Evolutionary conservation across 1,140 invertebrate genomes (phyloP).

Genomic region (Acromyrmex charruanus): DNA sequence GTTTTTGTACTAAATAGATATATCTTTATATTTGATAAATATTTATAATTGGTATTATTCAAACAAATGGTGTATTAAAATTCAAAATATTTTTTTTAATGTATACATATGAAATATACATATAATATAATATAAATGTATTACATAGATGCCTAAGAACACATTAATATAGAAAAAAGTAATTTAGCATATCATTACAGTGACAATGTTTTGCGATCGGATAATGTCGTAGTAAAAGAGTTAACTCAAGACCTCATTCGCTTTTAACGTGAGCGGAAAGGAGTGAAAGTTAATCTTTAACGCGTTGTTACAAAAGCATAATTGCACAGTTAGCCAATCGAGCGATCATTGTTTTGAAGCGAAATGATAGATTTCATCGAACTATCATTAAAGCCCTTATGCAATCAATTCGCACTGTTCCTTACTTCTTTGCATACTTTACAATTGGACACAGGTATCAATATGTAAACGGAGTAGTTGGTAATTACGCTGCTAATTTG

Average conservation of each 20-base stretch:
- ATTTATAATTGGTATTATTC: too few relatives aligned
- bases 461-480: conserved; percentile 43
- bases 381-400: conserved; percentile 69
- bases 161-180: background rate
- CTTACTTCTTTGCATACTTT: conserved; percentile 50
- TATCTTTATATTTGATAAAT: too few relatives aligned
- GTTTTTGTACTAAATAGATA: too few relatives aligned
- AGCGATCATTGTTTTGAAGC: conserved; percentile 75
- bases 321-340: conserved; percentile 73
- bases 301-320: conserved; percentile 73
- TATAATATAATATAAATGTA: background rate
- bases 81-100: too few relatives aligned
- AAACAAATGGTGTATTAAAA: too few relatives aligned
- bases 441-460: conserved; percentile 33
- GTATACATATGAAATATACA: background rate
- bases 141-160: background rate
- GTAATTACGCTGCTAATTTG: conserved; percentile 26
- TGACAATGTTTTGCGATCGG: conserved; percentile 6
- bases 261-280: conserved; percentile 58
- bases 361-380: conserved; percentile 71
- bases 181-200: background rate
- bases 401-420: conserved; percentile 60
- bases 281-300: conserved; percentile 75
- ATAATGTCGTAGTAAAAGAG: conserved; percentile 29
- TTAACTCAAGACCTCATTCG: conserved; percentile 33